Evolutionary conservation across 2,888 invertebrate species (phyloP).

Genomic region (Agrotis puta): DNA sequence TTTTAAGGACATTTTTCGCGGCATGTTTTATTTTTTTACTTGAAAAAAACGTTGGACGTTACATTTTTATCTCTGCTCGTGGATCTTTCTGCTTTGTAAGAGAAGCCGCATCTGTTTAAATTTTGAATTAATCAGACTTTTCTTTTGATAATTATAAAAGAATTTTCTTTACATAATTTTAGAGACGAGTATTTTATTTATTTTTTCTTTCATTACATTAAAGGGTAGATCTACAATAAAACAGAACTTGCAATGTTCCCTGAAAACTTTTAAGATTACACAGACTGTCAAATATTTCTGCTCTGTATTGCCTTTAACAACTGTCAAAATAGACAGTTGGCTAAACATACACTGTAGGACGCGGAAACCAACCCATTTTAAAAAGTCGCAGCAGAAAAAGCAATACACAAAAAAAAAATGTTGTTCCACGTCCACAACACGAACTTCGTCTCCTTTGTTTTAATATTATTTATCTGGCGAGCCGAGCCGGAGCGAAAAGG

Average conservation of each 20-base stretch:
- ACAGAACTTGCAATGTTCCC: conserved; percentile 2
- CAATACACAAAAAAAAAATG: conserved; percentile 1
- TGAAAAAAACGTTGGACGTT: conserved; percentile 41
- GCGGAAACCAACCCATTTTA: conserved; percentile 32
- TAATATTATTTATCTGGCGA: conserved; percentile 69
- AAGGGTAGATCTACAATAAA: conserved; percentile 14
- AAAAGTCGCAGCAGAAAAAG: conserved; percentile 22
- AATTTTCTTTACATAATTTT: conserved; percentile 40
- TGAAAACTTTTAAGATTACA: conserved; percentile 8
- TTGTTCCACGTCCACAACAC: conserved; percentile 37
- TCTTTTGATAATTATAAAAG: not conserved
- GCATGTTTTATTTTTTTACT: conserved; percentile 54
- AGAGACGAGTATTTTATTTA: conserved; percentile 13
- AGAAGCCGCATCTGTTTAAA: conserved; percentile 57
- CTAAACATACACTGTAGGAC: conserved; percentile 22
- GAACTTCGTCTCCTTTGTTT: conserved; percentile 63
- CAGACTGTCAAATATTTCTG: not conserved
- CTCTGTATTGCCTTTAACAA: conserved; percentile 2
- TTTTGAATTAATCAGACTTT: conserved; percentile 59
- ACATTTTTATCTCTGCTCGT: conserved; percentile 57
- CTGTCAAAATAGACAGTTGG: conserved; percentile 17
- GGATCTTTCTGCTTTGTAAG: conserved; percentile 48
- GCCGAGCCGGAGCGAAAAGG: conserved; percentile 56
- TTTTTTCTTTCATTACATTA: conserved; percentile 11
- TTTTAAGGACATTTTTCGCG: conserved; percentile 62